phyloP scores from a whole-genome alignment of 1,140 invertebrate genomes.

The Heliconius nattereri region DNA sequence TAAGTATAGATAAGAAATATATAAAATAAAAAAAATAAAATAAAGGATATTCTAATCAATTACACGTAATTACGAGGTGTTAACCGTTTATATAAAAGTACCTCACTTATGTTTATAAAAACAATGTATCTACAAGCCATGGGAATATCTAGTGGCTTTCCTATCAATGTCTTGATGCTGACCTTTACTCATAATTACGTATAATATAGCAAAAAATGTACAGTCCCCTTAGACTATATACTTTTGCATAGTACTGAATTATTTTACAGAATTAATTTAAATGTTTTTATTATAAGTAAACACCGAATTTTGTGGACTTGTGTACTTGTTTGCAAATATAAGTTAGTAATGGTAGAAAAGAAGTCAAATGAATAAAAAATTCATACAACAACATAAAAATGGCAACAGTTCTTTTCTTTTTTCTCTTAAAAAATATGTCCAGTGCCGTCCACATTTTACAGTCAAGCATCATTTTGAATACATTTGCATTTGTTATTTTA shows the following conservation, averaged over 20 bases:
- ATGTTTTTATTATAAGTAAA: not conserved
- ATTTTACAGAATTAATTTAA: not conserved
- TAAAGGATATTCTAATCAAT: no score
- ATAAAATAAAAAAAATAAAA: no score
- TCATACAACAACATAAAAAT: not conserved
- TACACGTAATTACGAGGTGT: no score
- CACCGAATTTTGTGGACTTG: no score
- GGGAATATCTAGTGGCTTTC: constrained; percentile 8
- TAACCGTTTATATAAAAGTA: not conserved
- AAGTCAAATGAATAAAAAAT: no score
- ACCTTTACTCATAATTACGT: constrained; percentile 9
- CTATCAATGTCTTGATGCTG: constrained; percentile 3
- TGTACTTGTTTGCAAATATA: no score
- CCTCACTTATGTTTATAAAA: not conserved
- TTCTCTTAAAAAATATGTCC: no score
- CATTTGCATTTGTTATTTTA: not conserved
- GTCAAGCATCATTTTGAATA: not conserved
- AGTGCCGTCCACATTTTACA: no score
- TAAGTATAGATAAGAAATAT: no score
- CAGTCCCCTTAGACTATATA: not conserved
- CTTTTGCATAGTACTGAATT: not conserved
- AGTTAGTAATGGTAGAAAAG: no score
- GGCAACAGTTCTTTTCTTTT: not conserved
- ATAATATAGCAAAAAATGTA: not conserved
- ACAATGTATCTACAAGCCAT: not conserved